phyloP scores from a whole-genome alignment of 2,113 vertebrate genomes.

The Chroicocephalus ridibundus region DNA sequence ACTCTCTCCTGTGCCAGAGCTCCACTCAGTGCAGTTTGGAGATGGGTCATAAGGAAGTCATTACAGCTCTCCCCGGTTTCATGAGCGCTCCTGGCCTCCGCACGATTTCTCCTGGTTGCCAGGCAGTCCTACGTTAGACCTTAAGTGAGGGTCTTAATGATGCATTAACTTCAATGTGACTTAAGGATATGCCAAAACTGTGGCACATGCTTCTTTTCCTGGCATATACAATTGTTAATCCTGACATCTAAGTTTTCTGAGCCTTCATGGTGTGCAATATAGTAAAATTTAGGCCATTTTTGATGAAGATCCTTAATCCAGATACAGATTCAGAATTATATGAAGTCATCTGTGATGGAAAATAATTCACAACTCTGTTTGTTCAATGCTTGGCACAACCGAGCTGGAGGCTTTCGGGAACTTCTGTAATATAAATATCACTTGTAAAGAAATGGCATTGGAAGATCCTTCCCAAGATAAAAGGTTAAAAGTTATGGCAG shows the following conservation, averaged over 20 bases:
- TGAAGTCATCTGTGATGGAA: background rate
- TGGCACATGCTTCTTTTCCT: background rate
- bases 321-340: background rate
- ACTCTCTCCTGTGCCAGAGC: conserved; percentile 20
- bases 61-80: background rate
- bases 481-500: background rate
- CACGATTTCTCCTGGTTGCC: background rate
- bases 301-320: background rate
- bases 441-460: background rate
- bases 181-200: background rate
- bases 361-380: background rate
- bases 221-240: background rate
- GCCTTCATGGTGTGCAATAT: accelerated
- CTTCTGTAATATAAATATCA: background rate
- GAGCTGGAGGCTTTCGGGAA: background rate
- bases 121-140: background rate
- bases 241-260: background rate
- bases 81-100: background rate
- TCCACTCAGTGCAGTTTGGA: background rate
- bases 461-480: background rate
- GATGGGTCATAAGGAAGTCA: conserved; percentile 43
- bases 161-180: background rate
- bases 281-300: background rate
- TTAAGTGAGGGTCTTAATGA: background rate
- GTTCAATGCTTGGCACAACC: background rate